Evolutionary conservation across 2,888 invertebrate species (phyloP).

Genomic region (Lithophane socia): DNA sequence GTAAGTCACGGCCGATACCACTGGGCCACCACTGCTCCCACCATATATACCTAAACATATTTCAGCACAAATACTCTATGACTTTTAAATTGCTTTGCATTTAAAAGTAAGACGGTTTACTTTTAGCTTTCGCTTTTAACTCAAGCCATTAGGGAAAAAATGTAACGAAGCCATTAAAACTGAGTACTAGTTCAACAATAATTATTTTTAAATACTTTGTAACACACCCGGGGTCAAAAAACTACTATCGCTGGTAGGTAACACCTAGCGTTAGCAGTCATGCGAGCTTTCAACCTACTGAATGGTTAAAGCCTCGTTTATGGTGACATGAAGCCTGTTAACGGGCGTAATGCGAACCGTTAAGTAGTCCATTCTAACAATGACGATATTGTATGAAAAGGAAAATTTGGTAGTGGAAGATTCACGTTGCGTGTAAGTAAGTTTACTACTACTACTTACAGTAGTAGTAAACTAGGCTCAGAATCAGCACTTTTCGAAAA

Average conservation of each 20-base stretch:
- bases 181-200: slow-evolving; percentile 12
- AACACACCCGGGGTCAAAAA: slow-evolving; percentile 25
- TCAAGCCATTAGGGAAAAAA: slow-evolving; percentile 40
- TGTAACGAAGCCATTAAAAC: slow-evolving; percentile 46
- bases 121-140: slow-evolving; percentile 22
- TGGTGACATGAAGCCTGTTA: slow-evolving; percentile 18
- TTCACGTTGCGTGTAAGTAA: too few species aligned
- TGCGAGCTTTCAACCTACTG: slow-evolving; percentile 50
- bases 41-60: too few species aligned
- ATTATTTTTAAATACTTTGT: slow-evolving; percentile 48
- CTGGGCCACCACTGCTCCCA: too few species aligned
- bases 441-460: too few species aligned
- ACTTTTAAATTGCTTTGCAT: slow-evolving; percentile 13
- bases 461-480: too few species aligned
- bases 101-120: slow-evolving; percentile 7
- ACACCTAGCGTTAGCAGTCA: slow-evolving; percentile 40
- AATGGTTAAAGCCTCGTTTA: slow-evolving; percentile 31
- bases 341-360: not conserved
- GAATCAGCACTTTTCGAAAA: too few species aligned
- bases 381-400: not conserved
- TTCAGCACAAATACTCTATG: not conserved
- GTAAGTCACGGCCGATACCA: too few species aligned
- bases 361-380: slow-evolving; percentile 12
- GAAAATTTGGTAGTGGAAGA: not conserved
- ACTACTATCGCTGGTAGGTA: slow-evolving; percentile 14